A percentile compares a stretch with the other conserved stretches of the same genome.
phyloP scores from a whole-genome alignment of 2,113 vertebrate genomes.

The Rhegmatorhina hoffmannsi region DNA sequence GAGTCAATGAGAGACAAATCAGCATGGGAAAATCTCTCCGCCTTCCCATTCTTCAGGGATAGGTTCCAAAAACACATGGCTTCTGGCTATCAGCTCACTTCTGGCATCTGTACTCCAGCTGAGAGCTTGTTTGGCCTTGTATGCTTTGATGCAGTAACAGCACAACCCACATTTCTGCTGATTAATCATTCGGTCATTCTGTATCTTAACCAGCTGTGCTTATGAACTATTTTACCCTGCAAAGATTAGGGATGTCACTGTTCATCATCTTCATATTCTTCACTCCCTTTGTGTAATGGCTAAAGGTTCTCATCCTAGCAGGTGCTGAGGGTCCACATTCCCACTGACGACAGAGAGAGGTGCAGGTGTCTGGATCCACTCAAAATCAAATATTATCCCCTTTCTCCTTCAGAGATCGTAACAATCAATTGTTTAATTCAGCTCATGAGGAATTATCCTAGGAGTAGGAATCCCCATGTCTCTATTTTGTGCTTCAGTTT shows the following conservation, averaged over 20 bases:
- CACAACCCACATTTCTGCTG: conserved; percentile 47
- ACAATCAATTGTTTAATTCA: background rate
- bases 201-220: conserved; percentile 46
- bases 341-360: background rate
- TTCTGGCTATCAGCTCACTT: conserved; percentile 55
- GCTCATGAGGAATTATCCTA: background rate
- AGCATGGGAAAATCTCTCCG: conserved; percentile 47
- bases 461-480: background rate
- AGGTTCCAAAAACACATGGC: conserved; percentile 26
- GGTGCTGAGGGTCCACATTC: background rate
- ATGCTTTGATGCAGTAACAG: conserved; percentile 55
- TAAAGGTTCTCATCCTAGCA: background rate
- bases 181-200: conserved; percentile 58
- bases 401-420: background rate
- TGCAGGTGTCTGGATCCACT: background rate
- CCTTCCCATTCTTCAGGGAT: conserved; percentile 5
- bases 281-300: background rate
- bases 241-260: background rate
- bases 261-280: background rate
- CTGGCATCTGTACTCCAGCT: conserved; percentile 62
- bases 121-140: conserved; percentile 23
- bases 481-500: background rate
- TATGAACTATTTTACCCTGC: background rate
- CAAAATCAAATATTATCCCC: background rate
- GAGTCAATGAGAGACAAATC: conserved; percentile 3